phyloP scores from a whole-genome alignment of 2,113 vertebrate species.

The Phylloscopus whistleri region DNA sequence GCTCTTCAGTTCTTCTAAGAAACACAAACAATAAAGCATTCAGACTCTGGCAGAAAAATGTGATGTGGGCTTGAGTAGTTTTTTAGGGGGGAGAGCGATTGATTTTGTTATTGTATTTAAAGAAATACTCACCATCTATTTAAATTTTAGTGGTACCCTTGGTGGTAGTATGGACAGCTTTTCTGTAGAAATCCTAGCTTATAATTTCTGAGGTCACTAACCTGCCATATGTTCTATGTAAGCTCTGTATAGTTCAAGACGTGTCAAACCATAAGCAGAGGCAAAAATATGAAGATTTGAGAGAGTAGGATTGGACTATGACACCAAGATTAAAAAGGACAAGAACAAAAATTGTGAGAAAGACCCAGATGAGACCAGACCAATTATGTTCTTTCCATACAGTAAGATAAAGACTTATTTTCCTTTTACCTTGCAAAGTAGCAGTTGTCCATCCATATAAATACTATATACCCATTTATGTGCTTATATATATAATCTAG shows the following conservation, averaged over 20 bases:
- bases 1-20: constrained; percentile 44
- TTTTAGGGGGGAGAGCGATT: neutral
- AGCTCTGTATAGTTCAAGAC: neutral
- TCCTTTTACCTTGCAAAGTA: constrained; percentile 27
- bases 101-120: neutral
- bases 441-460: neutral
- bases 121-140: neutral
- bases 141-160: neutral
- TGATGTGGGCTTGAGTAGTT: neutral
- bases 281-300: constrained; percentile 2
- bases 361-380: neutral
- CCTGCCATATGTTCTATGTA: neutral
- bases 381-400: neutral
- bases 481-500: neutral
- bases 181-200: neutral
- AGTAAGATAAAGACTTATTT: constrained; percentile 24
- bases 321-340: neutral
- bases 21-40: constrained; percentile 2
- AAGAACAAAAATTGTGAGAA: constrained; percentile 29
- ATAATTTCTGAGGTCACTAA: constrained; percentile 1
- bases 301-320: neutral
- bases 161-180: neutral
- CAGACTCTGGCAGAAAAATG: neutral
- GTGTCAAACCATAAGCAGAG: constrained; percentile 26
- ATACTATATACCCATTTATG: too few relatives aligned